Conservation (phyloP, 2,113 vertebrate species). For the Anolis sagrei region DNA sequence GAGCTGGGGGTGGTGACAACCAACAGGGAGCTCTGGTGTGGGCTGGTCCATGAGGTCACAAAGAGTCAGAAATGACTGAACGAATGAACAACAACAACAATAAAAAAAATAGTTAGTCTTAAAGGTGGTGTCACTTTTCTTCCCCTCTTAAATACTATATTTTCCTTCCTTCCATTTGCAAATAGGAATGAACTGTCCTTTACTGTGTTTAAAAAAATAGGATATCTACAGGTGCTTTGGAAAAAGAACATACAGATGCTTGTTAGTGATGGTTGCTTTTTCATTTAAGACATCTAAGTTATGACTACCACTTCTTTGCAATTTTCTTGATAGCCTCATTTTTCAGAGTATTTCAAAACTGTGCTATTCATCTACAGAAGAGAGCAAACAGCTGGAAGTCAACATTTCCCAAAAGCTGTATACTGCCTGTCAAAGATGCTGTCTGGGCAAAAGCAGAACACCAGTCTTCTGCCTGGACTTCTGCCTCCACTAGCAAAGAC, state of each 20-base stretch:
- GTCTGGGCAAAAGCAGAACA: slow-evolving; percentile 56
- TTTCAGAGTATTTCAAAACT: slow-evolving; percentile 57
- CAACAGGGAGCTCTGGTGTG: no score
- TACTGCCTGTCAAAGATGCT: slow-evolving; percentile 62
- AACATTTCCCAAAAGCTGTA: slow-evolving; percentile 56
- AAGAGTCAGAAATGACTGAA: no score
- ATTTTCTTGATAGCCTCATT: slow-evolving; percentile 30
- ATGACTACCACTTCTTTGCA: not conserved
- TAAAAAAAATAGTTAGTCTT: no score
- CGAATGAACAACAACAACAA: no score
- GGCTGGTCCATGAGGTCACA: no score
- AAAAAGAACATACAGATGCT: slow-evolving; percentile 6
- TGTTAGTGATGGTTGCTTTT: slow-evolving; percentile 24
- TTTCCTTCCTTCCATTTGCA: slow-evolving; percentile 1
- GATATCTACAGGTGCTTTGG: not conserved
- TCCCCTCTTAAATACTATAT: not conserved
- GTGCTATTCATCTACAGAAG: slow-evolving; percentile 59
- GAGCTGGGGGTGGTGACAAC: no score
- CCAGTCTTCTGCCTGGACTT: slow-evolving; percentile 39
- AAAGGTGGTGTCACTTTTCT: no score
- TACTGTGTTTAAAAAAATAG: slow-evolving; percentile 22
- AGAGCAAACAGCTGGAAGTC: slow-evolving; percentile 66
- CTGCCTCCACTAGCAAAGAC: slow-evolving; percentile 56
- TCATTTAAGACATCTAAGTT: not conserved
- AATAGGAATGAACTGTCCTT: not conserved